phyloP scores from a whole-genome alignment of 2,113 vertebrate species.

The Myxocyprinus asiaticus region DNA sequence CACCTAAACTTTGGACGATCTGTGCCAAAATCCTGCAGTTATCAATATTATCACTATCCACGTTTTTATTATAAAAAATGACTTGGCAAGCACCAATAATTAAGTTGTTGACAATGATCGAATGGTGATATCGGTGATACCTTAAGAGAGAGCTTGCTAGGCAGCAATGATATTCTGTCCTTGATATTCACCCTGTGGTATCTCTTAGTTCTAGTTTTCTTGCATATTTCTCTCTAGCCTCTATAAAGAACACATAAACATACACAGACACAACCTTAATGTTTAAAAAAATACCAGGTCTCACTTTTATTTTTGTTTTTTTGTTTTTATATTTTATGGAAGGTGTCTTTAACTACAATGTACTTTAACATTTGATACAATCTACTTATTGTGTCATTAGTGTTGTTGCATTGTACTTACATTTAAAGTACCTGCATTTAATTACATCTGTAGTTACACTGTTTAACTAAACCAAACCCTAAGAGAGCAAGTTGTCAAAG shows the following conservation, averaged over 20 bases:
- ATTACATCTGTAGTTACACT: too few species aligned
- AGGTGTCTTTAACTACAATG: constrained; percentile 66
- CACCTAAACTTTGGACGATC: constrained; percentile 66
- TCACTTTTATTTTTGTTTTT: too few species aligned
- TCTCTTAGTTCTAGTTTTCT: constrained; percentile 40
- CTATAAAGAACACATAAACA: constrained; percentile 42
- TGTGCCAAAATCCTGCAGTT: constrained; percentile 44
- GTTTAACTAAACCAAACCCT: too few species aligned
- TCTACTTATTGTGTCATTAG: too few species aligned
- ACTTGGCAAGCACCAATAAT: too few species aligned
- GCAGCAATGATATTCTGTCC: constrained; percentile 63
- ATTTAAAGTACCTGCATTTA: too few species aligned
- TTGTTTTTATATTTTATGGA: neutral
- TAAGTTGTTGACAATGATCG: neutral
- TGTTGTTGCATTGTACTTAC: too few species aligned
- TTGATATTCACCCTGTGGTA: constrained; percentile 36
- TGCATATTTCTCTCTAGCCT: constrained; percentile 48
- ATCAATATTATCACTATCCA: too few species aligned
- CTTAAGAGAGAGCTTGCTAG: constrained; percentile 61
- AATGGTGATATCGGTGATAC: constrained; percentile 46
- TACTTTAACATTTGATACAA: too few species aligned
- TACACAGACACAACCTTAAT: neutral
- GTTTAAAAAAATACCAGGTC: too few species aligned
- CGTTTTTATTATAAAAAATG: too few species aligned
- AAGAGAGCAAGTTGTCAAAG: too few species aligned